Conservation (phyloP, 2,797 vertebrate genomes). For the Dendrocincla fuliginosa region DNA sequence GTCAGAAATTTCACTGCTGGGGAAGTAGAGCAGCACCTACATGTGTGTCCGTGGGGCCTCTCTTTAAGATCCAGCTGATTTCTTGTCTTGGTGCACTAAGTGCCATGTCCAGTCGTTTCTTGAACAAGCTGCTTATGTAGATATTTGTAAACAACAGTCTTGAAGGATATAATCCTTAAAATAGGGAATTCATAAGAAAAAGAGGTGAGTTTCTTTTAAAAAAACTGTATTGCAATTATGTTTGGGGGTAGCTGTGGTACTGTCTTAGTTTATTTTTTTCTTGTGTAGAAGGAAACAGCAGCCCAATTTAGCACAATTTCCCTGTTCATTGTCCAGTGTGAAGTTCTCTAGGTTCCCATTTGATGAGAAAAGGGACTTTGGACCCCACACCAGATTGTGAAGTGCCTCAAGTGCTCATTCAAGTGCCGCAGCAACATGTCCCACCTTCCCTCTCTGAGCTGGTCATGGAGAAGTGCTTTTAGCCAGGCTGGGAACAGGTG, state of each 20-base stretch:
- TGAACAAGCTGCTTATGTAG: accelerated
- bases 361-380: neutral
- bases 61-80: neutral
- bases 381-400: neutral
- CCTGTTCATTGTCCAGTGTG: neutral
- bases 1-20: too few species aligned
- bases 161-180: neutral
- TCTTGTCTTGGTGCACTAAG: neutral
- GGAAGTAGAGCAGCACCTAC: accelerated
- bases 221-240: accelerated
- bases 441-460: neutral
- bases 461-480: accelerated
- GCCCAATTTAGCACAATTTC: neutral
- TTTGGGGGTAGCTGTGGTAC: accelerated
- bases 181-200: neutral
- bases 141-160: neutral
- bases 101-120: neutral
- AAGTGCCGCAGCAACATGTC: accelerated
- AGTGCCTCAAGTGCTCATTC: neutral
- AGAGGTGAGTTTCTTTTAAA: accelerated
- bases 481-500: neutral
- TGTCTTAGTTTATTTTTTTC: neutral
- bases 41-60: accelerated
- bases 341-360: neutral
- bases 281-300: neutral